These are phyloP conservation scores for Macroglossus sobrinus DNA, from an alignment of 2,113 vertebrate genomes.

Conservation along the genomic window DNA sequence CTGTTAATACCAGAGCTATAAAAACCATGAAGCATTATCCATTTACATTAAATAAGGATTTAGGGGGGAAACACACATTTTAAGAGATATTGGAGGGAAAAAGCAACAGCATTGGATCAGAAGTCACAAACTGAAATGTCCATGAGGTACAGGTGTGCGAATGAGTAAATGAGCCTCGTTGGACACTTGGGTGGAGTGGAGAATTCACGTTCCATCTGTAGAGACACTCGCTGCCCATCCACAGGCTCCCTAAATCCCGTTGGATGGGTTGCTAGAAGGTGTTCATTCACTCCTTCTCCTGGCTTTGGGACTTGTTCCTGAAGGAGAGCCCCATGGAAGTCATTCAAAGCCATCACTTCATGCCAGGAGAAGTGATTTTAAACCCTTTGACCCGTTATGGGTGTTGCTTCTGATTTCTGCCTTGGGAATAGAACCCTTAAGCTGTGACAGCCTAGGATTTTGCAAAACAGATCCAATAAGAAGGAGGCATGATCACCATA, in stretches of 20 bases:
- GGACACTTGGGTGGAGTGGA: not conserved
- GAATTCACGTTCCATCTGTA: not conserved
- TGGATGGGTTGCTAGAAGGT: not conserved
- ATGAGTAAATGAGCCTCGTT: not conserved
- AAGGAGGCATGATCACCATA: not conserved
- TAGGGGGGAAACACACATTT: not conserved
- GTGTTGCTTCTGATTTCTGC: not conserved
- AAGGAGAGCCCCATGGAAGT: not conserved
- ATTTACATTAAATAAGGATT: not conserved
- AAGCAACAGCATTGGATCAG: not conserved
- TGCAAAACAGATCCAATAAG: not conserved
- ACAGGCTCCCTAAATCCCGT: not conserved
- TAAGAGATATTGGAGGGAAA: not conserved
- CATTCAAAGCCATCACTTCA: not conserved
- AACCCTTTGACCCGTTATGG: not conserved
- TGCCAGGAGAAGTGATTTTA: not conserved
- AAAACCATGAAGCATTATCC: not conserved
- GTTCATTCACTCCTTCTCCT: not conserved
- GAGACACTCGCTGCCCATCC: not conserved
- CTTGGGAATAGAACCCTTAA: not conserved
- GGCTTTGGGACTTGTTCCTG: not conserved
- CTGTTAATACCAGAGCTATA: too few species aligned
- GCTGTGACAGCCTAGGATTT: not conserved
- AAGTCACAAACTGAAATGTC: not conserved
- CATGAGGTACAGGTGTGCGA: not conserved